phyloP scores from a whole-genome alignment of 2,113 vertebrate species.

The Ailuropoda melanoleuca region DNA sequence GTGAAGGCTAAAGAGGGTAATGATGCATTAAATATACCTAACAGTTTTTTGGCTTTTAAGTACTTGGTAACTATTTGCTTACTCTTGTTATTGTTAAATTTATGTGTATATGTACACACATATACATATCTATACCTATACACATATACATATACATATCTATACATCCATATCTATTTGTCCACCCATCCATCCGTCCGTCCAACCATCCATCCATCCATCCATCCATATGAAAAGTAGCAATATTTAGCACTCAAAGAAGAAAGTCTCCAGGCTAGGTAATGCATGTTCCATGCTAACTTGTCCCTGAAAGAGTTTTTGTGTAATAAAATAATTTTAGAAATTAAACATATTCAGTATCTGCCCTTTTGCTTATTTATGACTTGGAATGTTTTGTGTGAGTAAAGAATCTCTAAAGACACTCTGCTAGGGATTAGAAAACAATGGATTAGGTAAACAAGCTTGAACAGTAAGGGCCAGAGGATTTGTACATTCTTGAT shows the following conservation, averaged over 20 bases:
- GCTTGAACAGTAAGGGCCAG: not conserved
- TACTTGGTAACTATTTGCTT: not conserved
- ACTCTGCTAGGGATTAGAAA: not conserved
- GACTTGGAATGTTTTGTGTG: not conserved
- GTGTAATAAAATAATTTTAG: not conserved
- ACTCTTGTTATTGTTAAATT: not conserved
- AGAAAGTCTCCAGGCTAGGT: not conserved
- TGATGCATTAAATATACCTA: not conserved
- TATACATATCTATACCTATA: not conserved
- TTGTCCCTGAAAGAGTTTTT: not conserved
- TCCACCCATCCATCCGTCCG: not conserved
- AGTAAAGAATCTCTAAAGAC: not conserved
- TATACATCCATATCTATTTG: not conserved
- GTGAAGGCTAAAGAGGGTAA: not conserved
- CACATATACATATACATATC: not conserved
- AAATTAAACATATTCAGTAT: not conserved
- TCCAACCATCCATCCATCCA: too few relatives aligned
- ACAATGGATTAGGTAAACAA: not conserved
- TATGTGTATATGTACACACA: not conserved
- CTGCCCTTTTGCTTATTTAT: not conserved
- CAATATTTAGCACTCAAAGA: not conserved
- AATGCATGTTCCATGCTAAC: not conserved
- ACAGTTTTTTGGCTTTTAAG: not conserved
- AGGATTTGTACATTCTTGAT: not conserved
- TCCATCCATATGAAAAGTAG: not conserved